Base-by-base conservation (phyloP, 2,797 vertebrate species). In the Hippocampus kuda region DNA sequence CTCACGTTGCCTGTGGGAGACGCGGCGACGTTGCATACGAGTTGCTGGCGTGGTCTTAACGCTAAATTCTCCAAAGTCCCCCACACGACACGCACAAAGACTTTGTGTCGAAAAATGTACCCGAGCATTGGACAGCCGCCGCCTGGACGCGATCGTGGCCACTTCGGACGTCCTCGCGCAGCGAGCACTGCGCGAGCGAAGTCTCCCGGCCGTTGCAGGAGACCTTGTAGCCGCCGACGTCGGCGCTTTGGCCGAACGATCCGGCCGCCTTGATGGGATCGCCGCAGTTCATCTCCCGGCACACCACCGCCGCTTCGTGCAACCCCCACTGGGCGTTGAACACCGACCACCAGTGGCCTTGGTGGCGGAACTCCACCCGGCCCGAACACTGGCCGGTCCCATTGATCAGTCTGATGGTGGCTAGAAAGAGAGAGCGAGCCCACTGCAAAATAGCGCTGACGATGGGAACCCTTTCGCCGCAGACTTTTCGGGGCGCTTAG, bases 231-330 rank as follows among this genome's bases (percentile, higher is more conserved):
- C 86, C 77, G 67, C 56, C 71, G 15, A 2, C 2, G 1, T 18
- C 48, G 16, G 4, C 0, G 1, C 64, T 10, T 34, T 66, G 24
- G 53, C 81, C 87, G 57, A 81, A 83, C 24, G 53, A 69, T 20
- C 8, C 68, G 0, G 72, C 56, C 5, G 44, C 2, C 5, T 64
- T 30, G 27, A 77, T 51, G 67, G 85, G 44, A 34, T 87, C 72
- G 11, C 84, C 88, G 73, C 90, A 91, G 2, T 75, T 76, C 79
- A 89, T 88, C 75, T 90, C 86, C 71, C 70, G 84, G 77, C 90
- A 91, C 69, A 86, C 86, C 44, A 90, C 90, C 30, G 67, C 5
- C 46, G 80, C 84, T 73, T 88, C 87, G 57, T 54, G 72, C 24
- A 66, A 68, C 57, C 79, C 79, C 88, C 88, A 91, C 60, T 73